Base-by-base conservation (phyloP, 2,888 invertebrate species). In the Cheilosia impressa region DNA sequence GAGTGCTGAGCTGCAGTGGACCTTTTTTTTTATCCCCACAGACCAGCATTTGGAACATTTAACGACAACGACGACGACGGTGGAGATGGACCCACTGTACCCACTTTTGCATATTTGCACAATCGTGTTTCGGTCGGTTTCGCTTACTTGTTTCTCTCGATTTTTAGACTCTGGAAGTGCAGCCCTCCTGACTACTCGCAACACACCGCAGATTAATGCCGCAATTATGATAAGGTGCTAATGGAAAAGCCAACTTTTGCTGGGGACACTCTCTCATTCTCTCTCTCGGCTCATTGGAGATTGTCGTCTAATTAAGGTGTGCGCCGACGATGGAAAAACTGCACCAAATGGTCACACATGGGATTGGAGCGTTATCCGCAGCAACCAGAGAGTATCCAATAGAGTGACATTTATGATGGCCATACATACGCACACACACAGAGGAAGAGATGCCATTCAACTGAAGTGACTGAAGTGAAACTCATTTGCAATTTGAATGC, bases 201-300 rank as follows among this genome's bases (percentile, higher is more conserved):
- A 38, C 83, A 38, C 83, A 89, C 83, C 88, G 87, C 89, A 89
- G 89, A 89, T 89, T 89, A 89, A 89, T 89, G 89, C 89, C 79
- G 88, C 89, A 89, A 89, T 89, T 89, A 89, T 89, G 89, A 89
- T 89, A 89, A 89, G 89, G 88, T 88, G 89, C 89, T 89, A 89
- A 89, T 89, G 89, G 89, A 89, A 89, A 88, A 88, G 88, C 88
- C 88, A 88, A 89, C 89, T 89, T 88, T 88, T 15, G 24, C 60
- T 41, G 15, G 38, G 71, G 34, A 34, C 43, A 75, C 24, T 2
- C 43, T 41, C 15, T 47, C 3, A 1, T 9, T 43, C 38, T 31
- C 31, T 31, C 9, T 31, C 31, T 0, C 31, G 31, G 31, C 31
- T 31, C 31, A 31, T 6, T 31, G 31, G 55, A 68, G 50, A 75